phyloP scores from a whole-genome alignment of 2,888 invertebrate genomes.

The Epicampocera succincta region DNA sequence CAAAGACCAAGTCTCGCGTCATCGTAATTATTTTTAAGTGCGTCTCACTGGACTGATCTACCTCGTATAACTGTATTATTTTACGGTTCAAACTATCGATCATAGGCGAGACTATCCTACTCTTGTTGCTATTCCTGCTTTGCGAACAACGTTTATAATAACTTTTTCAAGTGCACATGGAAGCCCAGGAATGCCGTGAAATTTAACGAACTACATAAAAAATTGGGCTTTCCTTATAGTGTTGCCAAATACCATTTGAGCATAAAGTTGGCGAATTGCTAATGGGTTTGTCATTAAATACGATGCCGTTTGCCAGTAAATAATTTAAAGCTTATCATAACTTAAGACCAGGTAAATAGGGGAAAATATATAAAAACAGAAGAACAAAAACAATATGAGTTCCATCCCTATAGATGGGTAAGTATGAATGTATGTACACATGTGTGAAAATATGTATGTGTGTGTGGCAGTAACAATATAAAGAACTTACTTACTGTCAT shows the following conservation, averaged over 20 bases:
- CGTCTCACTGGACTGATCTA: no score
- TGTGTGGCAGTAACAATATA: neutral
- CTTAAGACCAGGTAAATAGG: neutral
- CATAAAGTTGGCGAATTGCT: conserved; percentile 5
- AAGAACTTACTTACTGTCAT: neutral
- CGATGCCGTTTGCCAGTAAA: conserved; percentile 20
- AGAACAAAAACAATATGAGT: conserved; percentile 15
- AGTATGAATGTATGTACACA: no score
- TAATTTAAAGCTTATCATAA: conserved; percentile 34
- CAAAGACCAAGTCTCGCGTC: no score
- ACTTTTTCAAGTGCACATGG: no score
- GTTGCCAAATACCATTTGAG: neutral
- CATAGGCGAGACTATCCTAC: no score
- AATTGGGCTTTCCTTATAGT: neutral
- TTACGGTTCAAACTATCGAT: no score
- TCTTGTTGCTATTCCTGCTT: no score
- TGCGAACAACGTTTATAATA: no score
- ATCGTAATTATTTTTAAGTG: no score
- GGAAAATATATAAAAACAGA: neutral
- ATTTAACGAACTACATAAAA: neutral
- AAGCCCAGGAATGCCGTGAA: neutral
- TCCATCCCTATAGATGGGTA: neutral
- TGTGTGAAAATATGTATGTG: no score
- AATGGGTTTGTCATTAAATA: conserved; percentile 4
- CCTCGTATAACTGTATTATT: no score